A percentile compares a stretch with the other conserved stretches of the same genome.
These are phyloP conservation scores for Thelaira solivaga DNA, from an alignment of 2,888 invertebrate genomes.

Conservation along the genomic window DNA sequence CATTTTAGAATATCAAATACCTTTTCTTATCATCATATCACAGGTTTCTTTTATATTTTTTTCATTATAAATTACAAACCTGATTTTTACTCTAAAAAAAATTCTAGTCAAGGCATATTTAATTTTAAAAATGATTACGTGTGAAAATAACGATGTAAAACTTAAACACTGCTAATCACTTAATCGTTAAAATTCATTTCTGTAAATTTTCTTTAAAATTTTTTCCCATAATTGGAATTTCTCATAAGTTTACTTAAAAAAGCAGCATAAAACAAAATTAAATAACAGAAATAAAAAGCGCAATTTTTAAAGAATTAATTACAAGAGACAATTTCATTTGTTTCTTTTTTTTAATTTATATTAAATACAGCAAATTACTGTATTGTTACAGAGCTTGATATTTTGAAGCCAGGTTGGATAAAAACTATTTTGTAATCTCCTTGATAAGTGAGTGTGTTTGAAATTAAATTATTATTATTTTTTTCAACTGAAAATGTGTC, in stretches of 20 bases:
- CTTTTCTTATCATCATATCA: too few relatives aligned
- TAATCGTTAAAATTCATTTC: not conserved
- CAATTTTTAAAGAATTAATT: conserved; percentile 25
- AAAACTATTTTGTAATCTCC: conserved; percentile 14
- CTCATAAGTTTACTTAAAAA: not conserved
- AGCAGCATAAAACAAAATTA: not conserved
- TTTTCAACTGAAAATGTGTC: conserved; percentile 7
- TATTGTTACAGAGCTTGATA: not conserved
- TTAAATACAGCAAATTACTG: not conserved
- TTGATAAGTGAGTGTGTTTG: conserved; percentile 16
- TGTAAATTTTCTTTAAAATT: not conserved
- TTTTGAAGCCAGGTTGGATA: not conserved
- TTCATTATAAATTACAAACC: too few relatives aligned
- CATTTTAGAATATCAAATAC: too few relatives aligned
- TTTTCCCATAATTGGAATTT: not conserved
- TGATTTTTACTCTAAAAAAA: too few relatives aligned
- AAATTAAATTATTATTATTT: conserved; percentile 13
- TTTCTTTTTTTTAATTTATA: not conserved
- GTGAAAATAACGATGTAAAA: not conserved
- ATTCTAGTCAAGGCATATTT: too few relatives aligned
- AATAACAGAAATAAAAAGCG: not conserved
- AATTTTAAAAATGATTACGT: not conserved
- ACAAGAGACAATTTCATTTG: not conserved
- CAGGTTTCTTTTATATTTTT: too few relatives aligned
- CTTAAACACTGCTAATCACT: not conserved